Percentiles rank a stretch among this genome's conserved stretches.
Conservation (phyloP, 92 coral and sea anemone species). For the Palythoa grandiflora region DNA sequence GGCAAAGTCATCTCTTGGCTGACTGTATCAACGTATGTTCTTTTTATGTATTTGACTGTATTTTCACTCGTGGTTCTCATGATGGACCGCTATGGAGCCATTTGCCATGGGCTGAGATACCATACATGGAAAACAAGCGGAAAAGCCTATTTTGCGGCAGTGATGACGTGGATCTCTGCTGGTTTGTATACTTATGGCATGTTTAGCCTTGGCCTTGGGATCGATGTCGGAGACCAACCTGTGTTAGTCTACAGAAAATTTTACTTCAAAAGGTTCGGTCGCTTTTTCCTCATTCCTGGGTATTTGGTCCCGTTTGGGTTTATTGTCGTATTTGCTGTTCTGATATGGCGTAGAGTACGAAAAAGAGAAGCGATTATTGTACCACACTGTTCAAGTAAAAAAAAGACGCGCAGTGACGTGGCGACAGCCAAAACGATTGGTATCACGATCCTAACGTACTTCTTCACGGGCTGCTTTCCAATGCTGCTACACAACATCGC, state of each 20-base stretch:
- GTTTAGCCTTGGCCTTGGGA: conserved; percentile 70
- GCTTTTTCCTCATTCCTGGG: conserved; percentile 77
- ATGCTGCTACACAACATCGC: conserved; percentile 79
- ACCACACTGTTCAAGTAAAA: conserved; percentile 57
- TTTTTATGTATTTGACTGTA: conserved; percentile 76
- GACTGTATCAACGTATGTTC: conserved; percentile 68
- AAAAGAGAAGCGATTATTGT: conserved; percentile 51
- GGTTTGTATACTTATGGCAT: conserved; percentile 67
- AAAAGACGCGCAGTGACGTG: conserved; percentile 68
- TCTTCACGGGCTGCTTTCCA: conserved; percentile 86
- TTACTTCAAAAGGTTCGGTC: conserved; percentile 79
- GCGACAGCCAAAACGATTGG: conserved; percentile 88
- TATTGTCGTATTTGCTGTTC: conserved; percentile 63
- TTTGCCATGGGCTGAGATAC: conserved; percentile 79
- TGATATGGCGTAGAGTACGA: conserved; percentile 75
- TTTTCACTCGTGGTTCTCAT: conserved; percentile 76
- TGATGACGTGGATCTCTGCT: conserved; percentile 70
- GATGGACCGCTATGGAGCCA: conserved; percentile 90
- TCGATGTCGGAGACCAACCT: conserved; percentile 74
- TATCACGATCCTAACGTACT: conserved; percentile 59
- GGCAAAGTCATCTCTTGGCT: conserved; percentile 78
- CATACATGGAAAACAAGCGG: conserved; percentile 81
- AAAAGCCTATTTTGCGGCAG: conserved; percentile 74
- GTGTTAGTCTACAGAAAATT: conserved; percentile 73
- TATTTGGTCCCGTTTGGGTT: conserved; percentile 71